These are phyloP conservation scores for Zoanthus solanderi DNA, from an alignment of 92 coral and sea anemone species.

Conservation along the genomic window DNA sequence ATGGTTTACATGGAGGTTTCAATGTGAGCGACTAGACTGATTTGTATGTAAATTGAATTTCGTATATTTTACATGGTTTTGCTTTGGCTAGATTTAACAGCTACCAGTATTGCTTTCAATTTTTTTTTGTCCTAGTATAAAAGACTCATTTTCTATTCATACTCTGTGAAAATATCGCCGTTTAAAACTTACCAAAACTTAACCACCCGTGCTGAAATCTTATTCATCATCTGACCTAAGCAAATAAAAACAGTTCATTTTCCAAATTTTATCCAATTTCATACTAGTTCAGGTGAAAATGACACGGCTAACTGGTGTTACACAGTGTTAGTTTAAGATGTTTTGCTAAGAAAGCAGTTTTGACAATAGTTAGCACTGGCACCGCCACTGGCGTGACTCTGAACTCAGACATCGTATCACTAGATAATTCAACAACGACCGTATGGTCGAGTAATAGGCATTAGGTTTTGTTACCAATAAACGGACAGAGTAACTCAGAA, in stretches of 20 bases:
- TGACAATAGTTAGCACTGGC: background rate
- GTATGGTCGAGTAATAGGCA: too few species aligned
- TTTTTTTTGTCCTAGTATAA: background rate
- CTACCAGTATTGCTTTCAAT: conserved; percentile 9
- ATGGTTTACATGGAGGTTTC: conserved; percentile 24
- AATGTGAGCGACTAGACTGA: background rate
- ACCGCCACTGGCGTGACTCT: background rate
- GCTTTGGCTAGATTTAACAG: background rate
- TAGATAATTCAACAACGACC: too few species aligned
- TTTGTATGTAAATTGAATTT: background rate
- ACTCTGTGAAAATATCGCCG: background rate
- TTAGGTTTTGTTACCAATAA: too few species aligned
- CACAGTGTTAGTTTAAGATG: too few species aligned
- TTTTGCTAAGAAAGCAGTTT: background rate
- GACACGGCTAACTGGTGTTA: background rate
- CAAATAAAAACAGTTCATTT: too few species aligned
- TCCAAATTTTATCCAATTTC: too few species aligned
- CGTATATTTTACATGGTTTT: background rate
- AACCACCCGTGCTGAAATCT: background rate
- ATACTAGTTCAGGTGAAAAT: background rate
- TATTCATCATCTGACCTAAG: too few species aligned
- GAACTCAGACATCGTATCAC: too few species aligned
- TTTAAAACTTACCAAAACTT: background rate
- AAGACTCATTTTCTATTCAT: background rate
- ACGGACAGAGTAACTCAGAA: too few species aligned